A percentile compares a stretch with the other conserved stretches of the same genome.
These are phyloP conservation scores for Ptilorrhoa leucosticta DNA, from an alignment of 2,113 vertebrate species.

Conservation along the genomic window DNA sequence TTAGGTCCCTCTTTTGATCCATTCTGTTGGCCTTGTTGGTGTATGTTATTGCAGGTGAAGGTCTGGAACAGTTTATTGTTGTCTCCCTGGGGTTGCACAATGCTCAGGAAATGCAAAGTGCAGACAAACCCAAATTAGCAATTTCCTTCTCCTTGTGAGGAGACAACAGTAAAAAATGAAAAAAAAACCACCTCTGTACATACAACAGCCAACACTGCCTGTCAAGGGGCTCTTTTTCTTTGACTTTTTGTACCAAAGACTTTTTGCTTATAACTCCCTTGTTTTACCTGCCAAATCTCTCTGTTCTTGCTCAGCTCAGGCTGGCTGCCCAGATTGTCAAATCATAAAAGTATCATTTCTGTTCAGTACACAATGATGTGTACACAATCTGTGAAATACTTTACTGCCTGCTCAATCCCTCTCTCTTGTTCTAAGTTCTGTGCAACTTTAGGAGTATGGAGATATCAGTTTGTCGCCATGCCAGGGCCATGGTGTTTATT, in stretches of 20 bases:
- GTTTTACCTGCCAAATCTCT: background rate
- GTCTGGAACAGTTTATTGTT: background rate
- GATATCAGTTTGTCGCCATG: background rate
- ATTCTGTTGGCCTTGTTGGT: background rate
- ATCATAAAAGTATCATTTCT: background rate
- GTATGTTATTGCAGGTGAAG: background rate
- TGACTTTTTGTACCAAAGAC: background rate
- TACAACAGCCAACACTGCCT: background rate
- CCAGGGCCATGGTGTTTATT: background rate
- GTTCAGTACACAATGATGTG: background rate
- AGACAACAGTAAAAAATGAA: background rate
- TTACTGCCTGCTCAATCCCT: background rate
- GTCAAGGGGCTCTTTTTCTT: background rate
- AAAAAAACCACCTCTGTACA: fast-evolving
- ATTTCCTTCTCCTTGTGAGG: background rate
- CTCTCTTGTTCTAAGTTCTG: background rate
- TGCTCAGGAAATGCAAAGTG: background rate
- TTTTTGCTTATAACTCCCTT: background rate
- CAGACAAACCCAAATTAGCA: background rate
- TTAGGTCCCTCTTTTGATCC: background rate
- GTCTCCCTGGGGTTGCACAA: background rate
- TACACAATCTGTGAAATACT: background rate
- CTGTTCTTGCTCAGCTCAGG: background rate
- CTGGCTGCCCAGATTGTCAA: background rate
- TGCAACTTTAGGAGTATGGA: background rate